Conservation (phyloP, 2,797 vertebrate genomes). For the Melanogrammus aeglefinus region DNA sequence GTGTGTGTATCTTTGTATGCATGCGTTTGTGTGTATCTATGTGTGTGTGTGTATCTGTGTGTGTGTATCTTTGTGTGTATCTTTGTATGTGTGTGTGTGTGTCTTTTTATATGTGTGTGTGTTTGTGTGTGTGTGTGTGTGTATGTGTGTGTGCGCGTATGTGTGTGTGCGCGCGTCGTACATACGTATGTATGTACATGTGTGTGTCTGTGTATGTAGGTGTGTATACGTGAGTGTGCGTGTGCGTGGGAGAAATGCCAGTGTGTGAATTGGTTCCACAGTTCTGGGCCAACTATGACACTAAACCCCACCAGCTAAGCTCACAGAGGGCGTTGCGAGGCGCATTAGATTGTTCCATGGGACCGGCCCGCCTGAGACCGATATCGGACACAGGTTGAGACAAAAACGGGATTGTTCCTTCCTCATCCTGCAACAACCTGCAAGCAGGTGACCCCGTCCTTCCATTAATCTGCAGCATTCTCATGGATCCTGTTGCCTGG, state of each 20-base stretch:
- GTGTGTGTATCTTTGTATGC: too few relatives aligned
- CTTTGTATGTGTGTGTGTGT: too few relatives aligned
- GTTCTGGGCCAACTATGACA: conserved; percentile 29
- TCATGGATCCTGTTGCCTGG: conserved; percentile 55
- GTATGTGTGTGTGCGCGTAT: too few relatives aligned
- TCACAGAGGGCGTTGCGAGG: conserved; percentile 13
- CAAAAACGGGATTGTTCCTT: conserved; percentile 75
- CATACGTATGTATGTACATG: too few relatives aligned
- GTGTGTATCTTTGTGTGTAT: too few relatives aligned
- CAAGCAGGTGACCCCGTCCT: conserved; percentile 56
- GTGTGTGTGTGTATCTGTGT: too few relatives aligned
- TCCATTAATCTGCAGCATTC: conserved; percentile 66
- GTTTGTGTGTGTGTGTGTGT: too few relatives aligned
- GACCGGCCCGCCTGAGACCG: neutral
- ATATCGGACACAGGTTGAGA: neutral
- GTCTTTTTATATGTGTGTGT: too few relatives aligned
- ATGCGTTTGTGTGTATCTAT: too few relatives aligned
- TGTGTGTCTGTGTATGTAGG: too few relatives aligned
- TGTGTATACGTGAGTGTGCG: conserved; percentile 5
- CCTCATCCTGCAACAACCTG: conserved; percentile 61
- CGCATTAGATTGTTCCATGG: neutral
- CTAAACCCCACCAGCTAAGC: conserved; percentile 33
- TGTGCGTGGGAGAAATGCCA: conserved; percentile 2
- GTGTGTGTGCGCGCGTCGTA: too few relatives aligned
- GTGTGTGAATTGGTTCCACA: conserved; percentile 24